These are phyloP conservation scores for Carettochelys insculpta DNA, from an alignment of 2,113 vertebrate genomes.

Conservation along the genomic window DNA sequence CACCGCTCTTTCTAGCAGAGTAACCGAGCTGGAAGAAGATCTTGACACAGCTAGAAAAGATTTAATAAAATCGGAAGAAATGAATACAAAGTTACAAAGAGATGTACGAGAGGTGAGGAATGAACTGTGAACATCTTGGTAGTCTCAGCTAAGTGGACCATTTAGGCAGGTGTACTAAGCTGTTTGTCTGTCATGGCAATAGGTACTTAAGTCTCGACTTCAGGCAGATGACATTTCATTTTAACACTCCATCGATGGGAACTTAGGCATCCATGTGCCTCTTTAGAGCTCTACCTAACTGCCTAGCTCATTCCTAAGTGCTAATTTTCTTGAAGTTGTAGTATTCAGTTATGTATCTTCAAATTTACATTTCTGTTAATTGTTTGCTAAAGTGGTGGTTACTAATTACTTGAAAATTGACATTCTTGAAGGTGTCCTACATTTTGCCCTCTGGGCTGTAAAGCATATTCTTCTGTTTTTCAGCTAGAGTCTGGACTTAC, in stretches of 20 bases:
- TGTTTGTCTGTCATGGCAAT: neutral
- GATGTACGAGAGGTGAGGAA: conserved; percentile 91
- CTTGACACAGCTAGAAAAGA: conserved; percentile 96
- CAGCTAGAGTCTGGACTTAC: neutral
- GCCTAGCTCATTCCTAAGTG: accelerated
- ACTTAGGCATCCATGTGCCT: neutral
- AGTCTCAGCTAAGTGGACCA: neutral
- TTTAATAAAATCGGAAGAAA: conserved; percentile 94
- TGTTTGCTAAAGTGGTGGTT: neutral
- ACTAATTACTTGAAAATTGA: neutral
- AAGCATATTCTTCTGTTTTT: neutral
- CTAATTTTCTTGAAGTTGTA: neutral
- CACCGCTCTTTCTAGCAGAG: conserved; percentile 83
- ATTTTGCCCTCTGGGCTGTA: neutral
- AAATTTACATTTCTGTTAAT: accelerated
- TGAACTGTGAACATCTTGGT: neutral
- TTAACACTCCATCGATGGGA: neutral
- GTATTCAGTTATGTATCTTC: too few relatives aligned
- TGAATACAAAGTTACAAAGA: conserved; percentile 91
- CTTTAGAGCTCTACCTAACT: accelerated
- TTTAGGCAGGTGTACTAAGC: neutral
- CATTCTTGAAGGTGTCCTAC: neutral
- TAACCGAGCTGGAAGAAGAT: conserved; percentile 93
- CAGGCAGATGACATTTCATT: neutral
- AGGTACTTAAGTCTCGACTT: neutral